These are phyloP conservation scores for Phrynocephalus vlangalii DNA, from an alignment of 2,797 vertebrate species.

Conservation along the genomic window DNA sequence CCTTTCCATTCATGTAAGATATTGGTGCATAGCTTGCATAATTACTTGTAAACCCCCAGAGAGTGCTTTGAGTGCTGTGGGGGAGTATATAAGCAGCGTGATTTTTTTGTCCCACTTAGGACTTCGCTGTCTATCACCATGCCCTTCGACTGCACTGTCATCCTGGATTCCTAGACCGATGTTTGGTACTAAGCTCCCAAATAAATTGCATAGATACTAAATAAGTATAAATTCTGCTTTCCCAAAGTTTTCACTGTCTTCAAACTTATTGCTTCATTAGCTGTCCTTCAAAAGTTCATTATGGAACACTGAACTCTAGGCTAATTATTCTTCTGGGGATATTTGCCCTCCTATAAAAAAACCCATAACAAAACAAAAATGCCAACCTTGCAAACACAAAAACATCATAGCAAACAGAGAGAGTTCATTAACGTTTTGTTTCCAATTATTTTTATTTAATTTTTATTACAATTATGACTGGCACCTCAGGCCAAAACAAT, in stretches of 20 bases:
- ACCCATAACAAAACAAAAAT: neutral
- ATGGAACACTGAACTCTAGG: neutral
- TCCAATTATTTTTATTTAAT: constrained; percentile 23
- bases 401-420: neutral
- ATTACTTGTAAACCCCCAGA: no score
- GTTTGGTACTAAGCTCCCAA: neutral
- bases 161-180: neutral
- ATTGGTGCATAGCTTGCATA: neutral
- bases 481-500: constrained; percentile 13
- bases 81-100: no score
- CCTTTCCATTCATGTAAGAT: neutral
- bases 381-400: neutral
- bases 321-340: neutral
- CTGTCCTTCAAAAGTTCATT: constrained; percentile 14
- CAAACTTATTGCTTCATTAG: neutral
- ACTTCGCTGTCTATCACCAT: no score
- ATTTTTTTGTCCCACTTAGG: neutral
- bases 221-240: neutral
- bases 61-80: no score
- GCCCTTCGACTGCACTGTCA: no score
- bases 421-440: constrained; percentile 23
- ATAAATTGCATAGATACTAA: neutral
- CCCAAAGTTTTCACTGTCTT: neutral
- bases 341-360: neutral
- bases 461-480: constrained; percentile 29